Evolutionary conservation across 1,140 invertebrate species (phyloP), one percentile per base, ranked within the genome.

Genomic region (Sweltsa coloradensis): DNA sequence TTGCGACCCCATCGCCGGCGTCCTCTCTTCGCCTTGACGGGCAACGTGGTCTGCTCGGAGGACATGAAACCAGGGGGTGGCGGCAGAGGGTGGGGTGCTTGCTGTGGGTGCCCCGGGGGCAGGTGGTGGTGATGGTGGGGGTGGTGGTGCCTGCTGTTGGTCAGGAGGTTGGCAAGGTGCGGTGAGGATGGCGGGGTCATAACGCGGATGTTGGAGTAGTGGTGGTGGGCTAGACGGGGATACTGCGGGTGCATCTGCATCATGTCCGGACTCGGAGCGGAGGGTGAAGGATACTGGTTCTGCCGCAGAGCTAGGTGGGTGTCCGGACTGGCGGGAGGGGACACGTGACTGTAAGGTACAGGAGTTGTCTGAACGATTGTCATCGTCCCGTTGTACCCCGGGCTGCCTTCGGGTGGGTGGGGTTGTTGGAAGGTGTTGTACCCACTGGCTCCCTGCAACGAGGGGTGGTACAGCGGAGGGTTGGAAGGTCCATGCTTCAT

Each of bases 161-260:
- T 51, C 3, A 63, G 51, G 13, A 63, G 52, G 23, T 65, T 72
- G 5, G 67, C 66, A 9, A 74, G 59, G 48, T 73, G 71, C 13
- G 71, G 72, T 1, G 72, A 74, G 6, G 70, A 68, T 7, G 72
- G 73, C n/a, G 73, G 72, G 3, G 72, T 72, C 53, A 74, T 50
- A 14, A 41, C 43, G n/a, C 51, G 45, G 53, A 47, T 41, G 36
- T 47, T 47, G 7, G 45, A 24, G 36, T 47, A 41, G 27, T 44
- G 42, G 16, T 31, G 26, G n/a, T n/a, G n/a, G 21, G 42, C n/a
- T 3, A 44, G 42, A n/a, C 42, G 42, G 5, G 24, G 21, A 9
- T 18, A 13, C 16, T 7, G 9, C 23, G 42, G 25, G 42, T 31
- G 23, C 26, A 31, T 26, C 6, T 25, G 42, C 13, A 31, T 26